Conservation (phyloP, 2,888 invertebrate genomes). For the Zaprionus bogoriensis region DNA sequence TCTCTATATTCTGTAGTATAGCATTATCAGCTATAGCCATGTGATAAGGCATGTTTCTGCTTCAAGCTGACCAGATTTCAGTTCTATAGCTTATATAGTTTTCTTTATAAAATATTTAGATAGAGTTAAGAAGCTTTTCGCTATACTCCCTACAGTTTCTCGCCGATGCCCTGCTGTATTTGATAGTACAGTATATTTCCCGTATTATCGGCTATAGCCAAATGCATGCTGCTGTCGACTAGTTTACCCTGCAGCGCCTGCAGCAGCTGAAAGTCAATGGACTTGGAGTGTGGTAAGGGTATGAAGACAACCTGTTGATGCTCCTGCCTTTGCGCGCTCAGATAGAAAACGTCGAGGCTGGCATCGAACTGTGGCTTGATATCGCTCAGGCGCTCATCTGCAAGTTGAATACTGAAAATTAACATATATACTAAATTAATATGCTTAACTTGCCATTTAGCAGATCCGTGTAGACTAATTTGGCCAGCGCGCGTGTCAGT, state of each 20-base stretch:
- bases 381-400: conserved; percentile 46
- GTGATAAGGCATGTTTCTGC: too few species aligned
- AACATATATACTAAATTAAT: not conserved
- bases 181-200: conserved; percentile 84
- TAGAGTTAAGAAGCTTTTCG: not conserved
- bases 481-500: conserved; percentile 83
- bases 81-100: too few species aligned
- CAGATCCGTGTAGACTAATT: conserved; percentile 85
- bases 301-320: conserved; percentile 40
- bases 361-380: conserved; percentile 58
- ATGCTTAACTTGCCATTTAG: conserved; percentile 49
- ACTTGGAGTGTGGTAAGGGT: conserved; percentile 56
- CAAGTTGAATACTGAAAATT: not conserved
- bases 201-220: conserved; percentile 83
- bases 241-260: conserved; percentile 55
- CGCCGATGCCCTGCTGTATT: conserved; percentile 78
- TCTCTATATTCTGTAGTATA: too few species aligned
- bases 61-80: too few species aligned
- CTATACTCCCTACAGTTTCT: conserved; percentile 13
- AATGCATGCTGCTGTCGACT: conserved; percentile 53
- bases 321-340: conserved; percentile 42
- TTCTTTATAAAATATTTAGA: too few species aligned
- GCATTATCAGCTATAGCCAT: not conserved
- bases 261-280: conserved; percentile 59
- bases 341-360: conserved; percentile 55